Base-by-base conservation (phyloP, 2,113 vertebrate species). In the Reinhardtius hippoglossoides region DNA sequence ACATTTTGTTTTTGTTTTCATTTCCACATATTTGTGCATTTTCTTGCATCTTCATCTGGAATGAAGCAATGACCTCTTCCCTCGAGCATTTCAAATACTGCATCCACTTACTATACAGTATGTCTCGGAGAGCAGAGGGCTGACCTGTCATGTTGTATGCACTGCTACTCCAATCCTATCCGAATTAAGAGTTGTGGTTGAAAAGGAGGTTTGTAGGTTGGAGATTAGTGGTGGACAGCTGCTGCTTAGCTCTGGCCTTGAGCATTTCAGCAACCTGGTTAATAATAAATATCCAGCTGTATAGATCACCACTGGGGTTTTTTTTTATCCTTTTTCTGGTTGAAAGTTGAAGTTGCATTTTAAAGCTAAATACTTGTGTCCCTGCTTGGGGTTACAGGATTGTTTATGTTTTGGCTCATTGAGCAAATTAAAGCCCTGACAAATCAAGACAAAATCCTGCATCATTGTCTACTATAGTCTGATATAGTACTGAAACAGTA, bases 191-290 rank as follows among this genome's bases (percentile, higher is more conserved):
- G 73, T 74, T 75, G 78, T 80, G 66, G 61, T 60, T 71, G 55
- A 80, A 91, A 92, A 90, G 52, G 82, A 87, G 90, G 88, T 93
- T 91, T 92, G 73, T 92, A 91, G 88, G 92, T 91, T 92, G 81
- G 59, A 90, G 91, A 92, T 92, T 92, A 92, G 82, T 40, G 75
- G 71, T 79, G 46, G 31, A 83, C 92, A 92, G 88, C 87, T 91
- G 91, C 85, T 90, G 72, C 64, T 90, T 71, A 77, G 80, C 73
- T 62, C 81, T 69, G 74, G 48, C 84, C 81, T 71, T 57, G 73
- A 87, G 88, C 77, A 78, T 80, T 87, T 81, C 44, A 50, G 14
- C 31, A 90, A 74, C 48, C 85, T 80, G 74, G 67, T 85, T 86
- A 75, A 76, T 74, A 63, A 66, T 58, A 62, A 65, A 64, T 64